Evolutionary conservation across 2,888 invertebrate species (phyloP).

Genomic region (Dynastes grantii): DNA sequence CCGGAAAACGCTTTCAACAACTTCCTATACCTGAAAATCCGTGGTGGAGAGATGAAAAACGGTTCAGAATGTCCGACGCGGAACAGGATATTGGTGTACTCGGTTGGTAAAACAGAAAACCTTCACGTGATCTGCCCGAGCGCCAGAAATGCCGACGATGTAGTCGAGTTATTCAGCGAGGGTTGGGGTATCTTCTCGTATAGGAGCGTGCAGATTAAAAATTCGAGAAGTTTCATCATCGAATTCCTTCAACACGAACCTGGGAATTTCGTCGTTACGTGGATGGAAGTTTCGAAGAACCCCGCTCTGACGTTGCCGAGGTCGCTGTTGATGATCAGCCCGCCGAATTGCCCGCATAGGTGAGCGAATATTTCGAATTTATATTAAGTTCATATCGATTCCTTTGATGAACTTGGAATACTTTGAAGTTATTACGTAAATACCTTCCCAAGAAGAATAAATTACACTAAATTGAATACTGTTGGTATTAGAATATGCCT

Average conservation of each 20-base stretch:
- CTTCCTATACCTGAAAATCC: conserved; percentile 81
- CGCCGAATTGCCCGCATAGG: conserved; percentile 83
- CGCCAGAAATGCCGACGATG: conserved; percentile 66
- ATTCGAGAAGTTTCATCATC: conserved; percentile 81
- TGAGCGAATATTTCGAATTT: conserved; percentile 65
- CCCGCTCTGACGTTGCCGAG: conserved; percentile 73
- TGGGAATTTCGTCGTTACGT: conserved; percentile 82
- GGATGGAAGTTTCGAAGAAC: conserved; percentile 85
- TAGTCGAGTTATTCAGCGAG: conserved; percentile 81
- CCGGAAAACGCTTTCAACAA: conserved; percentile 81
- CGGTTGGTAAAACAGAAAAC: conserved; percentile 77
- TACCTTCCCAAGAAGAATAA: background rate
- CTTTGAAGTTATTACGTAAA: background rate
- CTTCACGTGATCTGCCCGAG: conserved; percentile 81
- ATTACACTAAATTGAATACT: no score
- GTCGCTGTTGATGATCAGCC: conserved; percentile 72
- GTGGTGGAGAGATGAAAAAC: conserved; percentile 71
- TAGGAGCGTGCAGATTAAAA: conserved; percentile 70
- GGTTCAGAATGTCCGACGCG: conserved; percentile 77
- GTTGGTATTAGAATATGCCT: no score
- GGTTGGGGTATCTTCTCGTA: conserved; percentile 71
- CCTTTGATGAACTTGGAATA: background rate
- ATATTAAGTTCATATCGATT: background rate
- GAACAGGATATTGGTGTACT: conserved; percentile 82
- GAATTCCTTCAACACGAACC: conserved; percentile 83